Evolutionary conservation across 2,113 vertebrate species (phyloP).

Genomic region (Ceuthmochares aereus): DNA sequence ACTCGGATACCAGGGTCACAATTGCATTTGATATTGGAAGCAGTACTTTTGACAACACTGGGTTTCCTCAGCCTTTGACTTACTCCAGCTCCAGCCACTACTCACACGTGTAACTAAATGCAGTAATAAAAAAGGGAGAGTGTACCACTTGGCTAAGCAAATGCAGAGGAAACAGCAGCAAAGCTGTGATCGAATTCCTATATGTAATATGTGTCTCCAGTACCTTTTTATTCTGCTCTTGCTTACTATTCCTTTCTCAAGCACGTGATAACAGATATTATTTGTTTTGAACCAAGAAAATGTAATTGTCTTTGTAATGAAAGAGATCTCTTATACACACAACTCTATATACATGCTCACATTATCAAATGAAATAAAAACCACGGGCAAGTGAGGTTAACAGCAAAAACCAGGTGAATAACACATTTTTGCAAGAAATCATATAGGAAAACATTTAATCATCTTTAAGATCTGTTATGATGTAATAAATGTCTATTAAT

Average conservation of each 20-base stretch:
- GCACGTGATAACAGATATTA: background rate
- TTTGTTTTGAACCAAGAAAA: background rate
- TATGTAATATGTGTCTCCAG: background rate
- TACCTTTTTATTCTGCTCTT: background rate
- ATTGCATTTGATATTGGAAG: rapidly evolving
- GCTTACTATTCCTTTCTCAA: background rate
- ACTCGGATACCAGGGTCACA: background rate
- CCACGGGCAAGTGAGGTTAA: background rate
- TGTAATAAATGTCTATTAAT: conserved; percentile 69
- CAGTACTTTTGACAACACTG: background rate
- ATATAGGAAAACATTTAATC: conserved; percentile 63
- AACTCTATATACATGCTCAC: background rate
- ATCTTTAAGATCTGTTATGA: conserved; percentile 66
- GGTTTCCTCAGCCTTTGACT: background rate
- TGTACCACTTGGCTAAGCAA: background rate
- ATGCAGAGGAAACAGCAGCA: background rate
- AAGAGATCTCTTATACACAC: background rate
- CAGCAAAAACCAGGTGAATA: conserved; percentile 10
- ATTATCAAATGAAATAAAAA: background rate
- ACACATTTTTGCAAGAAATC: conserved; percentile 38
- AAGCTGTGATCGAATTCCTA: background rate
- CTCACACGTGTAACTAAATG: rapidly evolving
- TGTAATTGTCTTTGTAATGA: background rate
- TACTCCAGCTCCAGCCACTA: background rate
- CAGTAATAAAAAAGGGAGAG: background rate